phyloP scores from a whole-genome alignment of 2,888 invertebrate species.

The Xiphydria camelus region DNA sequence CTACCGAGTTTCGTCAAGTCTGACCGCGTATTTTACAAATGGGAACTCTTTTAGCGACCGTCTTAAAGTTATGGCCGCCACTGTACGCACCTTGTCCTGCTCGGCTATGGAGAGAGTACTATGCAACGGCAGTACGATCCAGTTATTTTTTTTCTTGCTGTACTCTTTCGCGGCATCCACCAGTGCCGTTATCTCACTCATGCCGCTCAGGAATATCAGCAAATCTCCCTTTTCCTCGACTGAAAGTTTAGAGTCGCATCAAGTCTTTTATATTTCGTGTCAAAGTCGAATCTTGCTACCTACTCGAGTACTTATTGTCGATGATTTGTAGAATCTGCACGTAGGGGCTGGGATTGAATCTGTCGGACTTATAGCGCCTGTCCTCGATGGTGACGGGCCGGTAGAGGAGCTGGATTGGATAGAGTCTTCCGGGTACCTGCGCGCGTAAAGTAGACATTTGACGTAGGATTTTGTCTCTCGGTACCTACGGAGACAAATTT shows the following conservation, averaged over 20 bases:
- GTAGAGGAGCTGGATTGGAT: conserved; percentile 89
- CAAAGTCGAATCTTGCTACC: conserved; percentile 30
- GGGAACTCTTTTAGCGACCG: neutral
- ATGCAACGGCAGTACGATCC: conserved; percentile 93
- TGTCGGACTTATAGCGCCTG: conserved; percentile 66
- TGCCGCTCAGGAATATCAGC: conserved; percentile 92
- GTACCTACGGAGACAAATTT: too few relatives aligned
- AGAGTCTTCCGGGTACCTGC: conserved; percentile 91
- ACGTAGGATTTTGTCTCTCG: neutral
- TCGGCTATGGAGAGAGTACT: conserved; percentile 90
- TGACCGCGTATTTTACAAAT: too few relatives aligned
- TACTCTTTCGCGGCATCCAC: conserved; percentile 86
- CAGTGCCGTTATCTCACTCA: conserved; percentile 87
- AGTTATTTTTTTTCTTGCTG: conserved; percentile 73
- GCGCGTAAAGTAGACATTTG: conserved; percentile 9
- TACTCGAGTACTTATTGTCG: conserved; percentile 83
- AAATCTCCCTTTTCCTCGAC: conserved; percentile 89
- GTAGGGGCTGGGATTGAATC: conserved; percentile 92
- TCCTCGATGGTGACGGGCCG: conserved; percentile 70
- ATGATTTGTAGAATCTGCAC: conserved; percentile 90
- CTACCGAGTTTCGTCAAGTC: neutral
- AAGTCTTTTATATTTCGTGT: too few relatives aligned
- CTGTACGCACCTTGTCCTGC: conserved; percentile 83
- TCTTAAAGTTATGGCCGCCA: too few relatives aligned
- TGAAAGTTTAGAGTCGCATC: too few relatives aligned